Conservation (phyloP, 1,140 invertebrate species). For the Coelopa frigida region DNA sequence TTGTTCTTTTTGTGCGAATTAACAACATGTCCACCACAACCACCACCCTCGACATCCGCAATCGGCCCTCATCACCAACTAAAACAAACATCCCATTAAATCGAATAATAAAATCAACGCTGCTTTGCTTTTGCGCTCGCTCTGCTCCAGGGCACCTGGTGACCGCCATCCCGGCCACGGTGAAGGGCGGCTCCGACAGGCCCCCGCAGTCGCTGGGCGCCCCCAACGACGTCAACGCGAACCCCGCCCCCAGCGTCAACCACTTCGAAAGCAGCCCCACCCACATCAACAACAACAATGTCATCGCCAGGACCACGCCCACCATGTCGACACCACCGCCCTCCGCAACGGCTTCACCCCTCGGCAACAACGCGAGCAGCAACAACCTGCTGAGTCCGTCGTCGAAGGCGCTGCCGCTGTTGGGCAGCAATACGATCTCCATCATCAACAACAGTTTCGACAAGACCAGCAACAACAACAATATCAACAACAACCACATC, state of each 20-base stretch:
- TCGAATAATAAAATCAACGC: too few relatives aligned
- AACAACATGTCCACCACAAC: background rate
- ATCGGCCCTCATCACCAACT: background rate
- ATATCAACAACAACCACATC: constrained; percentile 21
- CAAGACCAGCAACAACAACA: constrained; percentile 23
- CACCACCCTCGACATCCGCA: constrained; percentile 1
- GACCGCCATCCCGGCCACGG: constrained; percentile 39
- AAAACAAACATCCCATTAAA: background rate
- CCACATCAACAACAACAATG: constrained; percentile 13
- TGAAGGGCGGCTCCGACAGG: constrained; percentile 36
- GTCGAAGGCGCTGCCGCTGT: constrained; percentile 32
- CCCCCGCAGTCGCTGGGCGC: constrained; percentile 32
- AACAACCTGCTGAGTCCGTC: constrained; percentile 36
- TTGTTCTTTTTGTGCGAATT: background rate
- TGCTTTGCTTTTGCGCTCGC: background rate
- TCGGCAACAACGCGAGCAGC: too few relatives aligned
- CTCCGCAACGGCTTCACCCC: too few relatives aligned
- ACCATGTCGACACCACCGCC: constrained; percentile 20
- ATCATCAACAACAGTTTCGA: constrained; percentile 42
- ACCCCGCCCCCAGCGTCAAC: constrained; percentile 8
- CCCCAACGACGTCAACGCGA: constrained; percentile 13
- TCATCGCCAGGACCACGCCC: constrained; percentile 5
- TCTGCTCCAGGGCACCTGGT: constrained; percentile 35
- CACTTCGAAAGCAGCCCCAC: constrained; percentile 1
- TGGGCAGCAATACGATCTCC: constrained; percentile 41